Percentiles rank a stretch among this genome's conserved stretches.
phyloP scores from a whole-genome alignment of 2,113 vertebrate genomes.

The Xiphophorus couchianus region DNA sequence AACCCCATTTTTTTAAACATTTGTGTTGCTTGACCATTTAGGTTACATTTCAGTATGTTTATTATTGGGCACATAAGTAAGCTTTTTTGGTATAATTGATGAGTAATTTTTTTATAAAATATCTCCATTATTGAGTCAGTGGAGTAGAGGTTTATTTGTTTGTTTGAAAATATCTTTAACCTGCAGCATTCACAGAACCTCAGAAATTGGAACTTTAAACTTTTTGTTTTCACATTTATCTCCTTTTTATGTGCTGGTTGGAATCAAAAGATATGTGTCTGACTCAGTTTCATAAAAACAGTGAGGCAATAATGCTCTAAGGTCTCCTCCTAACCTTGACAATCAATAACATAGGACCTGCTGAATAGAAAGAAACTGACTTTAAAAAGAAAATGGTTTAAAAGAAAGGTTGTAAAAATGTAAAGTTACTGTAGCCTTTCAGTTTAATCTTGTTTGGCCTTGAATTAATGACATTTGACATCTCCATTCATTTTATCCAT shows the following conservation, averaged over 20 bases:
- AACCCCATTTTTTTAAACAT: too few species aligned
- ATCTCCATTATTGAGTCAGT: neutral
- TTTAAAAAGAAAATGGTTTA: neutral
- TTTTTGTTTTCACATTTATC: neutral
- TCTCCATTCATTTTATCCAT: too few species aligned
- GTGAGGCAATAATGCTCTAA: neutral
- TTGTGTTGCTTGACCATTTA: too few species aligned
- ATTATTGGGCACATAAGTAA: too few species aligned
- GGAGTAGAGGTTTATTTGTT: neutral
- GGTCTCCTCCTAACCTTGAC: neutral
- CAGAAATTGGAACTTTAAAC: neutral
- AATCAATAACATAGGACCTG: neutral
- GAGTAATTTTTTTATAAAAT: too few species aligned
- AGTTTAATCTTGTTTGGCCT: neutral
- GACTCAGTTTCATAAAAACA: neutral
- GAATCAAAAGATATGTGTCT: neutral
- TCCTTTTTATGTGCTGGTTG: neutral
- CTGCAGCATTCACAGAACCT: neutral
- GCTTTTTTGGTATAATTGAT: too few species aligned
- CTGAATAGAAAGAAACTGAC: neutral
- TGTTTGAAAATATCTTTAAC: neutral
- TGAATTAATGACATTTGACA: too few species aligned
- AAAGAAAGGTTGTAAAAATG: neutral
- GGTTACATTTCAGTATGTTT: too few species aligned
- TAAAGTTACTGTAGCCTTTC: neutral